These are phyloP conservation scores for Brachionus plicatilis DNA, from an alignment of 1,140 invertebrate genomes.

Conservation along the genomic window DNA sequence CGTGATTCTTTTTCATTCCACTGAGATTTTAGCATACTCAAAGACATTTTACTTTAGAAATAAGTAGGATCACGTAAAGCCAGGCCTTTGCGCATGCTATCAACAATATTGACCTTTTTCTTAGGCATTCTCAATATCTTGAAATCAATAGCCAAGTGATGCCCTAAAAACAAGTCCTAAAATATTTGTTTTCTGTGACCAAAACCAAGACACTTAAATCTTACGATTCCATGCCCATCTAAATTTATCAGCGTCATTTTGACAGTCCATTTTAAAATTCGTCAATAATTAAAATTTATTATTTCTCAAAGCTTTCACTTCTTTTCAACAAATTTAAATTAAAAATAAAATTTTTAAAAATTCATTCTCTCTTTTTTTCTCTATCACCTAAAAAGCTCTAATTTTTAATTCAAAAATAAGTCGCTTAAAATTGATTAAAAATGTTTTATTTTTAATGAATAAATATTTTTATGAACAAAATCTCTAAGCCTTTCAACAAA, in stretches of 20 bases:
- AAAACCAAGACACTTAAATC: background rate
- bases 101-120: background rate
- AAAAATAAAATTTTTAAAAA: too few relatives aligned
- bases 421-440: too few relatives aligned
- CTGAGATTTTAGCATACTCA: background rate
- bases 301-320: too few relatives aligned
- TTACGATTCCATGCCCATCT: background rate
- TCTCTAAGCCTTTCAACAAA: too few relatives aligned
- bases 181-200: background rate
- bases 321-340: too few relatives aligned
- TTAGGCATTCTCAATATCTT: background rate
- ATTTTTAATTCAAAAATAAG: too few relatives aligned
- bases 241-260: background rate
- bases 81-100: background rate
- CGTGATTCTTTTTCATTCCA: background rate
- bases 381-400: too few relatives aligned
- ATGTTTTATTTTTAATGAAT: too few relatives aligned
- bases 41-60: background rate
- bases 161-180: background rate
- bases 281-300: too few relatives aligned
- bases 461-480: too few relatives aligned
- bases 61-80: background rate
- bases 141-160: background rate
- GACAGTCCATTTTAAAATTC: too few relatives aligned
- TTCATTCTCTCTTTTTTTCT: too few relatives aligned